Conservation (phyloP, 2,888 invertebrate genomes). For the Xestia xanthographa region DNA sequence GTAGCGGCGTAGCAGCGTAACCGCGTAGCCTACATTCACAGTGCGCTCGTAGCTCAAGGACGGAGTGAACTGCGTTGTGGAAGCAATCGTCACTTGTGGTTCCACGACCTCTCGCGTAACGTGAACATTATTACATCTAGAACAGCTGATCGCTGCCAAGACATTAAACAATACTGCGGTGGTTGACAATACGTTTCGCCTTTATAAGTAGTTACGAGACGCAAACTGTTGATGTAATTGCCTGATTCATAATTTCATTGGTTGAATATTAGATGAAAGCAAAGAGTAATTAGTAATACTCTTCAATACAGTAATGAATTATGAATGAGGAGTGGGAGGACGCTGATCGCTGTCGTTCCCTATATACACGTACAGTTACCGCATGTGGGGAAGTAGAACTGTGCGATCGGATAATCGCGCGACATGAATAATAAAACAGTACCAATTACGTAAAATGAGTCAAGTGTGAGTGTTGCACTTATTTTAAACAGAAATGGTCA, state of each 20-base stretch:
- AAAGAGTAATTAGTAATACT: slow-evolving; percentile 9
- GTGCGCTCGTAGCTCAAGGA: slow-evolving; percentile 41
- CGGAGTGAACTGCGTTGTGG: slow-evolving; percentile 10
- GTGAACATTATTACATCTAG: neutral
- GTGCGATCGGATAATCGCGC: slow-evolving; percentile 14
- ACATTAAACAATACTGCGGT: slow-evolving; percentile 12
- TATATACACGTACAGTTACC: slow-evolving; percentile 5
- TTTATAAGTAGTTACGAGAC: neutral
- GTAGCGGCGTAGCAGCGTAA: slow-evolving; percentile 45
- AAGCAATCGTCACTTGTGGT: slow-evolving; percentile 11
- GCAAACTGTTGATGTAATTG: neutral
- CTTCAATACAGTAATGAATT: slow-evolving; percentile 12
- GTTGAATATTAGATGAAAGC: neutral
- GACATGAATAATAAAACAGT: slow-evolving; percentile 44
- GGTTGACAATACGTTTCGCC: neutral
- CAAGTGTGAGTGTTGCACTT: slow-evolving; percentile 5
- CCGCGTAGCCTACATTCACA: slow-evolving; percentile 50
- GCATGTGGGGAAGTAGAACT: neutral
- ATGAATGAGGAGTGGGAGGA: slow-evolving; percentile 21
- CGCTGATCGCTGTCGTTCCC: neutral
- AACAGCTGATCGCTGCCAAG: slow-evolving; percentile 3
- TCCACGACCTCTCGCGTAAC: slow-evolving; percentile 15
- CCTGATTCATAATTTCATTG: neutral
- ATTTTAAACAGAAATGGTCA: neutral
- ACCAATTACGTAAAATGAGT: slow-evolving; percentile 33